Evolutionary conservation across 2,888 invertebrate genomes (phyloP).

Genomic region (Piscicola geometra): DNA sequence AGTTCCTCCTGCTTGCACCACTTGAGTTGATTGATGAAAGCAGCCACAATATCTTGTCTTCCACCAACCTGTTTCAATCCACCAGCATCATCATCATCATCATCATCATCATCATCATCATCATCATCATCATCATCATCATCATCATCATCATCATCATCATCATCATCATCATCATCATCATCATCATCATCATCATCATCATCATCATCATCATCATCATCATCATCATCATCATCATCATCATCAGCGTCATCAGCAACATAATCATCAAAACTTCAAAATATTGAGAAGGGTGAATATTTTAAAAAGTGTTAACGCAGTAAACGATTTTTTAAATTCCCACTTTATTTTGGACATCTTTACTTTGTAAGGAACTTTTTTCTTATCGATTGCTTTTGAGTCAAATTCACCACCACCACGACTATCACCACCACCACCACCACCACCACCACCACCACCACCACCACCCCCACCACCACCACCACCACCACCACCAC

Average conservation of each 20-base stretch:
- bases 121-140: slow-evolving; percentile 30
- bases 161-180: slow-evolving; percentile 29
- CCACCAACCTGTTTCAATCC: neutral
- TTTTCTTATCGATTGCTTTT: no score
- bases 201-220: slow-evolving; percentile 20
- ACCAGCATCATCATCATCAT: slow-evolving; percentile 20
- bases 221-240: slow-evolving; percentile 25
- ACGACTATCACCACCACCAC: no score
- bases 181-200: slow-evolving; percentile 24
- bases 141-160: slow-evolving; percentile 37
- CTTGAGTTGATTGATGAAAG: neutral
- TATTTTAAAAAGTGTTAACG: no score
- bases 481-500: no score
- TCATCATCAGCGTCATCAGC: neutral
- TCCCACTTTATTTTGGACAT: no score
- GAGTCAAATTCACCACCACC: no score
- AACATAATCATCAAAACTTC: no score
- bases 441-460: no score
- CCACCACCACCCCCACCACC: no score
- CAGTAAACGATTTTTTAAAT: no score
- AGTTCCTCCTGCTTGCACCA: neutral
- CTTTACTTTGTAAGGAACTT: no score
- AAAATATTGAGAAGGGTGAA: no score
- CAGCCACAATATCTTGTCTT: neutral
- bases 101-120: slow-evolving; percentile 13